Percentiles rank a stretch among this genome's conserved stretches.
These are phyloP conservation scores for Phallusia fumigata DNA, from an alignment of 23 tunicate genomes.

Conservation along the genomic window DNA sequence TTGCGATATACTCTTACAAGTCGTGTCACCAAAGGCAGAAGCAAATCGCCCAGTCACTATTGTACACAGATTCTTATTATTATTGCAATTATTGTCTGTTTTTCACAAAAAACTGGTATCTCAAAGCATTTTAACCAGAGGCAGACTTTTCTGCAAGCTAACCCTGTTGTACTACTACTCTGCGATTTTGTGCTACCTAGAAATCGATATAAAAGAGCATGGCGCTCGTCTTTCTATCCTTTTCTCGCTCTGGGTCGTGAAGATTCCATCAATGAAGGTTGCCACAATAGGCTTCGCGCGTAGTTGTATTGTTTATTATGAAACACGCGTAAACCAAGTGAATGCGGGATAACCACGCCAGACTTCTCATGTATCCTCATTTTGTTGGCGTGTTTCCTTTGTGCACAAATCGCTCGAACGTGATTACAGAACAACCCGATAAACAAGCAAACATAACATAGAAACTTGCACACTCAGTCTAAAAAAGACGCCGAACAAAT, in stretches of 20 bases:
- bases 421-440: neutral
- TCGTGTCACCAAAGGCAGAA: neutral
- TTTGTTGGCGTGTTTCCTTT: neutral
- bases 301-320: slow-evolving; percentile 43
- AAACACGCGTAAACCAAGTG: slow-evolving; percentile 26
- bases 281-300: slow-evolving; percentile 32
- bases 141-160: no score
- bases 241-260: neutral
- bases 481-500: no score
- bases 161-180: no score
- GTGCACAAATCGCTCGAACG: neutral
- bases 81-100: no score
- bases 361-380: slow-evolving; percentile 10
- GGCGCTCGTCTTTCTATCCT: no score
- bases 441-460: neutral
- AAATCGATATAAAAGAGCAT: no score
- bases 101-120: no score
- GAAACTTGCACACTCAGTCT: no score
- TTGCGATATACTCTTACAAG: slow-evolving; percentile 6
- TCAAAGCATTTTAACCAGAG: no score
- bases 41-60: no score
- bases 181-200: no score
- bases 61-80: no score
- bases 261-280: slow-evolving; percentile 31
- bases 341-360: slow-evolving; percentile 7